Evolutionary conservation across 2,113 vertebrate species (phyloP).

Genomic region (Alligator sinensis): DNA sequence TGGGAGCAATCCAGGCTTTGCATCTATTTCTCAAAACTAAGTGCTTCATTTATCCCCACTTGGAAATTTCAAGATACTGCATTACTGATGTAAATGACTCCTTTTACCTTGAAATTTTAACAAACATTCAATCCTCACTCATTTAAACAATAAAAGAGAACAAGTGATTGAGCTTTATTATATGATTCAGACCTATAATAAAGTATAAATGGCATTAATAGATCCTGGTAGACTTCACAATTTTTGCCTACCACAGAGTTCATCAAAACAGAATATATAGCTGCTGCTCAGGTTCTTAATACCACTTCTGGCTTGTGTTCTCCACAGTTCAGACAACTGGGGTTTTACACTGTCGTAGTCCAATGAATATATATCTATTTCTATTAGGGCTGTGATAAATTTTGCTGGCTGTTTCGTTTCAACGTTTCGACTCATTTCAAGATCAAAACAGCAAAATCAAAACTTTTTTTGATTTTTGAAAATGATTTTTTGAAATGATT

Average conservation of each 20-base stretch:
- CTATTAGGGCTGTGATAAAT: too few species aligned
- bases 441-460: too few species aligned
- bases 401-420: too few species aligned
- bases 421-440: too few species aligned
- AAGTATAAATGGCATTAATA: conserved; percentile 57
- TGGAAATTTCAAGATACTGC: conserved; percentile 22
- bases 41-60: background rate
- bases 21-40: background rate
- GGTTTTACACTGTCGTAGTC: background rate
- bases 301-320: background rate
- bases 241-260: conserved; percentile 49
- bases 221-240: conserved; percentile 21
- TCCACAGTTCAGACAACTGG: background rate
- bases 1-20: background rate
- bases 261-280: conserved; percentile 35
- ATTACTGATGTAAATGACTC: conserved; percentile 2
- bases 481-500: too few species aligned
- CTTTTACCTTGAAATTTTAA: background rate
- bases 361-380: background rate
- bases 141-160: conserved; percentile 38
- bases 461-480: too few species aligned
- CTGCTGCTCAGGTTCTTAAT: background rate
- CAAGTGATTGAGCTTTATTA: conserved; percentile 62
- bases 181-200: conserved; percentile 44
- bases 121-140: background rate